Evolutionary conservation across 2,797 vertebrate genomes (phyloP).

Genomic region (Iguana delicatissima): DNA sequence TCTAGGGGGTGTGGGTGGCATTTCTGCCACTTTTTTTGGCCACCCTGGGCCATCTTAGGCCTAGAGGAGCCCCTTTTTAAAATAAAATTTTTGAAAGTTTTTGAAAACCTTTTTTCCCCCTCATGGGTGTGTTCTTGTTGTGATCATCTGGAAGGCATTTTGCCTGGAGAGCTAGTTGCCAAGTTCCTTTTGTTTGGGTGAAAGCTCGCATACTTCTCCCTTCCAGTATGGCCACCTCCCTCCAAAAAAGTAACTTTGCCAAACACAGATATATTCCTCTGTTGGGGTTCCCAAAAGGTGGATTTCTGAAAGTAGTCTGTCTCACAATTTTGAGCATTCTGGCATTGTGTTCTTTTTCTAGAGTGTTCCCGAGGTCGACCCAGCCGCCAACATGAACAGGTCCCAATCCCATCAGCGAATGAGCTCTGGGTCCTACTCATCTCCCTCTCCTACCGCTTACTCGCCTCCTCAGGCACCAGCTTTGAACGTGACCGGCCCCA

Average conservation of each 20-base stretch:
- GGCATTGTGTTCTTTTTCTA: conserved; percentile 68
- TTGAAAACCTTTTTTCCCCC: background rate
- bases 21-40: too few species aligned
- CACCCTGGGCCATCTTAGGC: too few species aligned
- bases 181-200: too few species aligned
- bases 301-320: background rate
- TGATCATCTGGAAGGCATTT: too few species aligned
- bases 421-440: conserved; percentile 75
- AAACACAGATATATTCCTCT: too few species aligned
- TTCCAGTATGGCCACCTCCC: too few species aligned
- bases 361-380: conserved; percentile 90
- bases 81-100: too few species aligned
- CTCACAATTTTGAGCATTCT: background rate
- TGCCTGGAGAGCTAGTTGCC: too few species aligned
- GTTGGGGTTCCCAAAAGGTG: background rate
- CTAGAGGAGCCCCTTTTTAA: too few species aligned
- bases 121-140: background rate
- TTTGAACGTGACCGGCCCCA: conserved; percentile 86
- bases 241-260: too few species aligned
- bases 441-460: conserved; percentile 82
- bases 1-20: background rate
- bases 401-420: conserved; percentile 83
- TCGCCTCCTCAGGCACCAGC: conserved; percentile 84
- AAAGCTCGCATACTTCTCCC: too few species aligned
- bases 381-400: conserved; percentile 82